Conservation (phyloP, 2,113 vertebrate genomes). For the Harpagus bidentatus region DNA sequence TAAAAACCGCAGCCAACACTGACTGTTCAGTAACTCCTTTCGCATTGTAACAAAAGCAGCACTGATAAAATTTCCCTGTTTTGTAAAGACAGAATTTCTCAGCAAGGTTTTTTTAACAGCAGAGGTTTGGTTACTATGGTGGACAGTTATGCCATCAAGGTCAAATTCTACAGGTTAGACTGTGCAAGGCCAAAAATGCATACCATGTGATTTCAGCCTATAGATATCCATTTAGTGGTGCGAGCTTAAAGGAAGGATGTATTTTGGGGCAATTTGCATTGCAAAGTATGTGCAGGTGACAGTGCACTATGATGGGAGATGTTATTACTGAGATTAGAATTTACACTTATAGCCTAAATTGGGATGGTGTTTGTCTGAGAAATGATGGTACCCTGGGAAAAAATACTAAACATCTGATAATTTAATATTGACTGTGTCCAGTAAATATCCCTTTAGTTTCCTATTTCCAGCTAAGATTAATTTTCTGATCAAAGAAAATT, state of each 20-base stretch:
- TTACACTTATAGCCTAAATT: not conserved
- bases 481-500: constrained; percentile 50
- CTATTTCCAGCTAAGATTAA: constrained; percentile 24
- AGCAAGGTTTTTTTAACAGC: not conserved
- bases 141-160: not conserved
- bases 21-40: not conserved
- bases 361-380: not conserved
- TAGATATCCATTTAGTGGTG: not conserved
- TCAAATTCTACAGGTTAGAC: not conserved
- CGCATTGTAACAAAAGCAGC: not conserved
- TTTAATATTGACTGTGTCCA: not conserved
- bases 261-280: not conserved
- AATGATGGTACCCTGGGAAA: not conserved
- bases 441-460: constrained; percentile 19
- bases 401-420: constrained; percentile 15
- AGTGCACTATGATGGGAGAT: not conserved
- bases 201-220: not conserved
- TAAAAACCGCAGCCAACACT: not conserved
- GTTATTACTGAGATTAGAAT: constrained; percentile 10
- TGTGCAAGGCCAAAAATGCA: not conserved
- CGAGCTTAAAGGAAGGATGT: not conserved
- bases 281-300: not conserved
- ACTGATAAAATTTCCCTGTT: not conserved
- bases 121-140: not conserved
- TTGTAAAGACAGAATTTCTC: not conserved